phyloP scores from a whole-genome alignment of 2,888 invertebrate genomes.

The Noctua janthina region DNA sequence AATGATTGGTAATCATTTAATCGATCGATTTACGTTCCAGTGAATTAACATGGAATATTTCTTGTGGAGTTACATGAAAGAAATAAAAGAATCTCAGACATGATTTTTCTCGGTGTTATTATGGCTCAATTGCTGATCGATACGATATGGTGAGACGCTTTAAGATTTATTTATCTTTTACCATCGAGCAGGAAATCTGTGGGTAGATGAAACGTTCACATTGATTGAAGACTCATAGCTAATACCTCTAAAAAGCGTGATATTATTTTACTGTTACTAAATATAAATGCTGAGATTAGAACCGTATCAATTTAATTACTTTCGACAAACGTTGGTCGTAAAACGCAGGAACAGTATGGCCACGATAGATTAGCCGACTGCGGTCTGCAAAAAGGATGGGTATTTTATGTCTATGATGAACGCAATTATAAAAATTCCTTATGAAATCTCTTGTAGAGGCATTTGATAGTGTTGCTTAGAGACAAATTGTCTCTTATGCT shows the following conservation, averaged over 20 bases:
- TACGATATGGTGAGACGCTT: conserved; percentile 16
- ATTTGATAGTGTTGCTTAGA: neutral
- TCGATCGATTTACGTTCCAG: conserved; percentile 71
- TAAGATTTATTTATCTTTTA: conserved; percentile 19
- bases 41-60: conserved; percentile 71
- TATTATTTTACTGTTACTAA: conserved; percentile 35
- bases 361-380: conserved; percentile 25
- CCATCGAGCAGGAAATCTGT: conserved; percentile 21
- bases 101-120: conserved; percentile 36
- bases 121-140: conserved; percentile 40
- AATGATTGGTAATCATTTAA: conserved; percentile 73
- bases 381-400: conserved; percentile 7
- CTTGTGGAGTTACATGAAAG: conserved; percentile 50
- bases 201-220: conserved; percentile 10
- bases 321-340: conserved; percentile 23
- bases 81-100: conserved; percentile 44
- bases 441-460: neutral
- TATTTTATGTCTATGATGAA: neutral
- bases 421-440: neutral
- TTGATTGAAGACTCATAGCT: conserved; percentile 16
- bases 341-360: conserved; percentile 18
- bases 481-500: neutral
- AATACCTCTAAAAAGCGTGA: conserved; percentile 19
- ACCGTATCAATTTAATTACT: conserved; percentile 49
- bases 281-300: conserved; percentile 23